phyloP scores from a whole-genome alignment of 2,797 vertebrate genomes.

The Phrynocephalus guinanensis region DNA sequence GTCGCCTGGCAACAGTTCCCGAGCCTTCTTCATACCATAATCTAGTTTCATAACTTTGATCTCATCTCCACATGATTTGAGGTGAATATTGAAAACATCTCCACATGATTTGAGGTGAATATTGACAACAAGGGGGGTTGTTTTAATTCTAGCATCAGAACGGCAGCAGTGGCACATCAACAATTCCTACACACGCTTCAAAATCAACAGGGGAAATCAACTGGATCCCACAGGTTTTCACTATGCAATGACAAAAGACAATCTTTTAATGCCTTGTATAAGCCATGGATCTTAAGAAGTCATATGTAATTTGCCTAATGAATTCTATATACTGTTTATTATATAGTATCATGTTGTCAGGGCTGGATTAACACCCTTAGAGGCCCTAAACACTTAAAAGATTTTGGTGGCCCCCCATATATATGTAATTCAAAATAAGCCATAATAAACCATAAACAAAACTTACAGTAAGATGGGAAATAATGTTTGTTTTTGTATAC shows the following conservation, averaged over 20 bases:
- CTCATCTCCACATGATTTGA: neutral
- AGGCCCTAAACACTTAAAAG: too few relatives aligned
- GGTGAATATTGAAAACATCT: neutral
- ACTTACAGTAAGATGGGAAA: too few relatives aligned
- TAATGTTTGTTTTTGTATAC: too few relatives aligned
- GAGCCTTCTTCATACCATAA: conserved; percentile 13
- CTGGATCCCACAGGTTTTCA: neutral
- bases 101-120: conserved; percentile 4
- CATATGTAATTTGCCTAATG: neutral
- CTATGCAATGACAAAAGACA: neutral
- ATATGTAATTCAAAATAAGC: too few relatives aligned
- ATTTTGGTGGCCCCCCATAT: too few relatives aligned
- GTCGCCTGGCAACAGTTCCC: conserved; percentile 38
- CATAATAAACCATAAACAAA: too few relatives aligned
- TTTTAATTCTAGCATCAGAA: neutral
- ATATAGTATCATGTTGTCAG: too few relatives aligned
- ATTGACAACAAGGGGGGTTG: too few relatives aligned
- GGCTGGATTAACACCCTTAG: too few relatives aligned
- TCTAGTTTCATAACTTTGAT: conserved; percentile 12
- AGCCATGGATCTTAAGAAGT: neutral
- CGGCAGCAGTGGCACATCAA: neutral
- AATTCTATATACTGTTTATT: neutral
- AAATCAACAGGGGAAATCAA: neutral
- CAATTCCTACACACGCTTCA: neutral
- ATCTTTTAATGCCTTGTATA: neutral